A percentile compares a stretch with the other conserved stretches of the same genome.
Conservation (phyloP, 2,113 vertebrate genomes). For the Scomber japonicus region DNA sequence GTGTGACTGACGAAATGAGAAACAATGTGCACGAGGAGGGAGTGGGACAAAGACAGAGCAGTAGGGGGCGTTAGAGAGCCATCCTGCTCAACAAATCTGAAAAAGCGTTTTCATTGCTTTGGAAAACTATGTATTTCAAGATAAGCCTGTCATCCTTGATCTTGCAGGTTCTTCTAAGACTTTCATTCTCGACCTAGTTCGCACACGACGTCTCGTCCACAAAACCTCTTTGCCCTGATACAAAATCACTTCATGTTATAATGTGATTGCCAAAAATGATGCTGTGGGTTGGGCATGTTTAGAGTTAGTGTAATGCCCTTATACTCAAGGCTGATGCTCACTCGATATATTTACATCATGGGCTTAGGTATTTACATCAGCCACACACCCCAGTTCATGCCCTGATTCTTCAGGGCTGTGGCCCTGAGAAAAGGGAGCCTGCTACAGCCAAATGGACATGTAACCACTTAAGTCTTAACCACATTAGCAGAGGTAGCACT, state of each 20-base stretch:
- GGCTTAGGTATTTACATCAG: constrained; percentile 71
- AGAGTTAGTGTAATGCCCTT: constrained; percentile 20
- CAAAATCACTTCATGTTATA: constrained; percentile 32
- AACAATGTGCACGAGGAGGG: constrained; percentile 2
- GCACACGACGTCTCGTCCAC: constrained; percentile 39
- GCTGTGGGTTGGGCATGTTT: constrained; percentile 44
- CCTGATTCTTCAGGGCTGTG: constrained; percentile 16
- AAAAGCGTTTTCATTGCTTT: constrained; percentile 36
- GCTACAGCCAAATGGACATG: neutral
- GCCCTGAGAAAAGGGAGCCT: neutral
- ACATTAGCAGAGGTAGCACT: constrained; percentile 1
- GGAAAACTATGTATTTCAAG: constrained; percentile 51
- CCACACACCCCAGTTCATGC: constrained; percentile 51
- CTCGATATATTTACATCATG: constrained; percentile 64
- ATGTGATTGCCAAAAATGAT: constrained; percentile 59
- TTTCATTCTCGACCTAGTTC: constrained; percentile 21
- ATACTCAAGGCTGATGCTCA: constrained; percentile 6
- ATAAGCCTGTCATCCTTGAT: constrained; percentile 58
- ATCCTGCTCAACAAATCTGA: constrained; percentile 31
- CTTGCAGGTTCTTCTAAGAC: constrained; percentile 16
- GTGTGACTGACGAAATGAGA: constrained; percentile 21
- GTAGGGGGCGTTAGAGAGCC: neutral
- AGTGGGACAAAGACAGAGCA: constrained; percentile 8
- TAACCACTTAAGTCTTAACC: neutral
- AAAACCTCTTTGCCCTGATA: constrained; percentile 6